phyloP scores from a whole-genome alignment of 2,113 vertebrate genomes.

The Paratilapia polleni region DNA sequence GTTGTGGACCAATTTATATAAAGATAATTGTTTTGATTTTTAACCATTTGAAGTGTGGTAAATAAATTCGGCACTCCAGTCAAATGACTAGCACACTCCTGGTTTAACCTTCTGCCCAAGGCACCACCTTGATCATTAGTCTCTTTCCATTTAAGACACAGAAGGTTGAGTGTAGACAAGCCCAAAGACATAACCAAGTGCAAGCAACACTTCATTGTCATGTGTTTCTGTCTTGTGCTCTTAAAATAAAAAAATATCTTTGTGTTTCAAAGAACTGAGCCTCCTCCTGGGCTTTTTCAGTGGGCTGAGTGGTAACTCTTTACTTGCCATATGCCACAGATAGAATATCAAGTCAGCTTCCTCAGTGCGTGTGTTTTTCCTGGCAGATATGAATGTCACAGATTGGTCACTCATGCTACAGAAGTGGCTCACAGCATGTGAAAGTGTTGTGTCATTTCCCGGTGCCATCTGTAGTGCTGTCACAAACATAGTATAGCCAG shows the following conservation, averaged over 20 bases:
- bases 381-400: slow-evolving; percentile 52
- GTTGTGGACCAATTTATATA: neutral
- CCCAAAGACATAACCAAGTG: slow-evolving; percentile 19
- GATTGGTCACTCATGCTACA: slow-evolving; percentile 54
- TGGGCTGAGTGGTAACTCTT: slow-evolving; percentile 16
- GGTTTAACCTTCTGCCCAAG: slow-evolving; percentile 25
- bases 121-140: slow-evolving; percentile 28
- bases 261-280: slow-evolving; percentile 8
- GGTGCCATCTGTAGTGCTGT: slow-evolving; percentile 51
- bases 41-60: neutral
- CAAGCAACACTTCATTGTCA: slow-evolving; percentile 38
- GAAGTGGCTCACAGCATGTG: slow-evolving; percentile 46
- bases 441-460: slow-evolving; percentile 66
- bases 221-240: slow-evolving; percentile 61
- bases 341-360: slow-evolving; percentile 25
- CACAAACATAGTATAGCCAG: slow-evolving; percentile 5
- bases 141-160: slow-evolving; percentile 8
- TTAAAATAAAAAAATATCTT: slow-evolving; percentile 19
- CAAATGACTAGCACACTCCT: slow-evolving; percentile 55
- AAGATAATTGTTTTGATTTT: neutral
- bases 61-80: slow-evolving; percentile 32
- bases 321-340: neutral
- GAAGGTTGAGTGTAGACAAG: neutral
- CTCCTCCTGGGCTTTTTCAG: slow-evolving; percentile 4
- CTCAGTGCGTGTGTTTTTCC: slow-evolving; percentile 34